Evolutionary conservation across 2,113 vertebrate genomes (phyloP), one percentile per base, ranked within the genome.

Genomic region (Sebastes schlegelii): DNA sequence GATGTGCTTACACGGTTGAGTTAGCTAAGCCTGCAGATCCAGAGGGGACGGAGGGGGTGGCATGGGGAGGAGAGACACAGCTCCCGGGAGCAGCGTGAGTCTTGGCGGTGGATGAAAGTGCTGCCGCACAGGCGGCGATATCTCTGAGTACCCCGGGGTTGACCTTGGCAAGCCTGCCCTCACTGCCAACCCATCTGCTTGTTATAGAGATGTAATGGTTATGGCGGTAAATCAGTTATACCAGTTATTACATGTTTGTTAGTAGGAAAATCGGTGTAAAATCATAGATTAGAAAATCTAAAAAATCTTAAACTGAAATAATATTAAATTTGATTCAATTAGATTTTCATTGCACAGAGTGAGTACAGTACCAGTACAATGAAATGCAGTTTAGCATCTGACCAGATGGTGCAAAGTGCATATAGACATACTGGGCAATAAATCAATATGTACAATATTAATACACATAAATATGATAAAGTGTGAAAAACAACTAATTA

Each of bases 1-100:
- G 84, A 85, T 86, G 89, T 91, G 90, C 86, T 92, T 92, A 92
- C 84, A 94, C 87, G 91, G 88, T 92, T 93, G 90, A 93, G 86
- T 93, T 93, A 67, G 87, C 88, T 93, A 94, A 94, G 92, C 93
- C 88, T 60, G 86, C 75, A 89, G 88, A 92, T 93, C 92, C 88
- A 85, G 91, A 87, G 84, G 90, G 92, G 88, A 89, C 79, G 72
- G 81, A 87, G 75, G 63, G 62, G 88, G 88, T 70, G 87, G 83
- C 74, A 69, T 43, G 63, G 85, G 80, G 73, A 87, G 78, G 78
- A 74, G 80, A 86, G 86, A 91, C 83, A 88, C 82, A 80, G 84
- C 92, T 90, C 85, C 77, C 57, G 88, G 91, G 93, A 92, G 89
- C 84, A 78, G 89, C 85, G 77, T 61, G 84, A 92, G 86, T 79